Percentiles rank a stretch among this genome's conserved stretches.
Evolutionary conservation across 2,888 invertebrate genomes (phyloP).

Genomic region (Cephus pulcher): DNA sequence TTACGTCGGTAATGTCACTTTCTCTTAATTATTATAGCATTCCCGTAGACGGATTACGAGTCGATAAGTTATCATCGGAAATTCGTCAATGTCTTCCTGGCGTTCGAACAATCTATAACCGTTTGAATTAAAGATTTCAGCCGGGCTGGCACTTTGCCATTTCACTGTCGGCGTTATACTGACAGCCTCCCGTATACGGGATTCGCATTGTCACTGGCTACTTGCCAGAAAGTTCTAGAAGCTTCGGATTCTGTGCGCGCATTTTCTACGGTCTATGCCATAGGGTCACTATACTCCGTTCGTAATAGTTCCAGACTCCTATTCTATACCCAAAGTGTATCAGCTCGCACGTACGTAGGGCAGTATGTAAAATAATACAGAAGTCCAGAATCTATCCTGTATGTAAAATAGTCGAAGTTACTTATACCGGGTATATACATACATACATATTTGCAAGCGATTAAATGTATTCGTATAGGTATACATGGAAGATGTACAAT

Average conservation of each 20-base stretch:
- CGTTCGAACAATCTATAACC: not conserved
- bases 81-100: not conserved
- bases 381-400: too few relatives aligned
- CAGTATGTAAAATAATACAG: not conserved
- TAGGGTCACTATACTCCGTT: not conserved
- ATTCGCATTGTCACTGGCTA: slow-evolving; percentile 44
- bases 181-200: slow-evolving; percentile 37
- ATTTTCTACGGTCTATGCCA: not conserved
- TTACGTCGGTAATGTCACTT: not conserved
- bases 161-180: slow-evolving; percentile 40
- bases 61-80: not conserved
- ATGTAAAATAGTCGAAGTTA: not conserved
- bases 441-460: too few relatives aligned
- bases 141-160: slow-evolving; percentile 41
- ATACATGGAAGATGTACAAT: not conserved
- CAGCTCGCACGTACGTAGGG: not conserved
- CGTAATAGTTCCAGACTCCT: not conserved
- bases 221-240: slow-evolving; percentile 33
- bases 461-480: not conserved
- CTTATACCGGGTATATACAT: not conserved
- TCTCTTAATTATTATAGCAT: not conserved
- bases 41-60: not conserved
- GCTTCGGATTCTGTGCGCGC: not conserved
- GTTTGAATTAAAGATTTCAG: not conserved
- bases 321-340: not conserved